Percentiles rank a stretch among this genome's conserved stretches.
These are phyloP conservation scores for Agrochola litura DNA, from an alignment of 2,888 invertebrate genomes.

Conservation along the genomic window DNA sequence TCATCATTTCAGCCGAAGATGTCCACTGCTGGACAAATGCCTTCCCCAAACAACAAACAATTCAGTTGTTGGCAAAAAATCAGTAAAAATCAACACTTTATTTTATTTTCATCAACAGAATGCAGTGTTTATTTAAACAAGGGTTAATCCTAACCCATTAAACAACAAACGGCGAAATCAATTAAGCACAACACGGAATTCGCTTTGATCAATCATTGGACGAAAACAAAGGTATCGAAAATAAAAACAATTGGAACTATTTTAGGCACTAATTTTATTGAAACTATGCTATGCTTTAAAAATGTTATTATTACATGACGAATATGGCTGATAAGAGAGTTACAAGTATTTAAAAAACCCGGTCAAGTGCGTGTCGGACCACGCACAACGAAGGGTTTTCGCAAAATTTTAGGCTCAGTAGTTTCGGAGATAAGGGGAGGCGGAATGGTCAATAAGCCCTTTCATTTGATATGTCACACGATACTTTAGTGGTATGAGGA, in stretches of 20 bases:
- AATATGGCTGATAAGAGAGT: too few relatives aligned
- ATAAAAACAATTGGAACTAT: constrained; percentile 35
- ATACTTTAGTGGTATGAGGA: too few relatives aligned
- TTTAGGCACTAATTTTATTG: not conserved
- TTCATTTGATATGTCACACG: too few relatives aligned
- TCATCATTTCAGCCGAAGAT: too few relatives aligned
- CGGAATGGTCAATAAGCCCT: too few relatives aligned
- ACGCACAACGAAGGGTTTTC: too few relatives aligned
- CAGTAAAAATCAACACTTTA: not conserved
- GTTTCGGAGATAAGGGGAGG: too few relatives aligned
- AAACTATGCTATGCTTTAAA: not conserved
- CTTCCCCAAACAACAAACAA: too few relatives aligned
- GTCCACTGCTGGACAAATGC: too few relatives aligned
- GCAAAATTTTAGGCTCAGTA: too few relatives aligned
- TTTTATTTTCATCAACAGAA: constrained; percentile 15
- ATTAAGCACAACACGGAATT: constrained; percentile 65
- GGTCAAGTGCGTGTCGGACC: too few relatives aligned
- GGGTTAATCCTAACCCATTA: constrained; percentile 33
- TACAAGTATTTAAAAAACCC: too few relatives aligned
- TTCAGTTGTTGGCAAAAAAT: not conserved
- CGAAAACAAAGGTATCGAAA: constrained; percentile 55
- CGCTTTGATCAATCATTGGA: constrained; percentile 70
- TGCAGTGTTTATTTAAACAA: constrained; percentile 12
- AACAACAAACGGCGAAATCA: constrained; percentile 63
- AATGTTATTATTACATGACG: not conserved